These are phyloP conservation scores for Mobula birostris DNA, from an alignment of 2,113 vertebrate genomes.

Conservation along the genomic window DNA sequence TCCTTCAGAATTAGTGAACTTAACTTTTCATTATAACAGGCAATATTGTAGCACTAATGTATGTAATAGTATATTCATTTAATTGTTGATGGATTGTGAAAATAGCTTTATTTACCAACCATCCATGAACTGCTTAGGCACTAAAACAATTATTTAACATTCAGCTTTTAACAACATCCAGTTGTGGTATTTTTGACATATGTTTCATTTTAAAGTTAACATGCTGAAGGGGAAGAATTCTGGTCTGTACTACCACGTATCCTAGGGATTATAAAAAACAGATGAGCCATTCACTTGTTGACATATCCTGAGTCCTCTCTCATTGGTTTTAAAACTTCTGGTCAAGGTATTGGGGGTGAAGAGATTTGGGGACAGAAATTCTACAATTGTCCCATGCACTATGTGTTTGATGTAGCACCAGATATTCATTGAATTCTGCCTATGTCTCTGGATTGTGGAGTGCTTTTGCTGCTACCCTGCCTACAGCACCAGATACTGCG, in stretches of 20 bases:
- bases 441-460: too few species aligned
- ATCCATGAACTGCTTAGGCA: not conserved
- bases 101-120: not conserved
- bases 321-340: not conserved
- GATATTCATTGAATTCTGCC: too few species aligned
- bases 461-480: too few species aligned
- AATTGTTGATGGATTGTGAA: not conserved
- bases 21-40: not conserved
- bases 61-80: not conserved
- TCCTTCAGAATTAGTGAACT: not conserved
- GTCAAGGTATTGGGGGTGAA: not conserved
- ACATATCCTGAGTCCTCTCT: not conserved
- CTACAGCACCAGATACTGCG: too few species aligned
- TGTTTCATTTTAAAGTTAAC: slow-evolving; percentile 19
- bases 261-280: not conserved
- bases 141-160: not conserved
- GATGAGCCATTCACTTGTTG: not conserved
- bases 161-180: slow-evolving; percentile 19
- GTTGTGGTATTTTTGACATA: not conserved
- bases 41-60: not conserved
- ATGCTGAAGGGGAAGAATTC: not conserved
- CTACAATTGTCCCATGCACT: too few species aligned
- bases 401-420: too few species aligned
- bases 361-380: not conserved
- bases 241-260: not conserved